A percentile compares a stretch with the other conserved stretches of the same genome.
Conservation (phyloP, 2,113 vertebrate genomes). For the Asarcornis scutulata region DNA sequence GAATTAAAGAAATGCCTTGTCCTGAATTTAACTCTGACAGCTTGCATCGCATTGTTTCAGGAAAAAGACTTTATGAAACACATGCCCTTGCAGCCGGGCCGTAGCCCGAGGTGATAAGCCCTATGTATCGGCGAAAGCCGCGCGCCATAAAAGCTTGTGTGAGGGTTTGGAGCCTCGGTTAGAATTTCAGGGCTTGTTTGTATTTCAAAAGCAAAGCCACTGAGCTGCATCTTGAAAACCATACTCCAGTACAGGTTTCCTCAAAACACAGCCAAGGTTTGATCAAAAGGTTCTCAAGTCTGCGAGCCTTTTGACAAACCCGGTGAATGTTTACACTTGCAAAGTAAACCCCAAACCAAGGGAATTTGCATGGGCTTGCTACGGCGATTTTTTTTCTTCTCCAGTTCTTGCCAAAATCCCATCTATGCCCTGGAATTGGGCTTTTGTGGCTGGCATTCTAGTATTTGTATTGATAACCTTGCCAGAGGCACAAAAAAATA, state of each 20-base stretch:
- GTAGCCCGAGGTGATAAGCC: not conserved
- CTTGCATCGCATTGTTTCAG: not conserved
- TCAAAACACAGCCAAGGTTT: slow-evolving; percentile 40
- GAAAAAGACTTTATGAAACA: not conserved
- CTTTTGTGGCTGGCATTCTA: not conserved
- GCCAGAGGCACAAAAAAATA: not conserved
- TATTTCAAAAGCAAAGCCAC: slow-evolving; percentile 50
- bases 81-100: not conserved
- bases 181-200: slow-evolving; percentile 37
- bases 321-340: not conserved
- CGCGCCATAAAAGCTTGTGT: not conserved
- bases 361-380: not conserved
- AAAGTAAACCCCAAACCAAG: slow-evolving; percentile 19
- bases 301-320: slow-evolving; percentile 44
- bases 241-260: not conserved
- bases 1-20: slow-evolving; percentile 38
- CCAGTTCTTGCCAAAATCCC: not conserved
- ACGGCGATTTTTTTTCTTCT: not conserved
- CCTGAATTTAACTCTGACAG: slow-evolving; percentile 40
- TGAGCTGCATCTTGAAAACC: slow-evolving; percentile 25
- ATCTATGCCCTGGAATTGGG: not conserved
- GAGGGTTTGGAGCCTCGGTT: slow-evolving; percentile 9
- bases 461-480: not conserved
- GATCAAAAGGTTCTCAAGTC: slow-evolving; percentile 55
- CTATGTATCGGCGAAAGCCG: not conserved